Base-by-base conservation (phyloP, 2,113 vertebrate genomes). In the Zosterops hypoxanthus region DNA sequence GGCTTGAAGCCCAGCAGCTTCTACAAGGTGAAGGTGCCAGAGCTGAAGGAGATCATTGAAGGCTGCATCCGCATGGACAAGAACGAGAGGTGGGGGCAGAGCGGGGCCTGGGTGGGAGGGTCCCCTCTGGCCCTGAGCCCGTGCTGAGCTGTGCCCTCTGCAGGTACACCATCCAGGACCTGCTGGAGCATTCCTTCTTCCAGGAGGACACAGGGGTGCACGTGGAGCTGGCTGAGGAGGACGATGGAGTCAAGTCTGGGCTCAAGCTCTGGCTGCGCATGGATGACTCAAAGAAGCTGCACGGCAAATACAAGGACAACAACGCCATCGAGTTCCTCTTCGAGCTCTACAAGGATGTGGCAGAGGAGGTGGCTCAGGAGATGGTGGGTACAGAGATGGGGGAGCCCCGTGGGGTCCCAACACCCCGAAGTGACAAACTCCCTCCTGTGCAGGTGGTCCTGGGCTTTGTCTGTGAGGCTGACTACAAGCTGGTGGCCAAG, bases 21-120 rank as follows among this genome's bases (percentile, higher is more conserved):
- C 98, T 98, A 98, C 98, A 99, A 99, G 94, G 99, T 99, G 95
- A 99, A 99, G 97, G 99, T 99, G 73, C 99, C 99, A 0, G 99
- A 99, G 92, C 98, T 99, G 88, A 99, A 99, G 97, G 99, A 99
- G 98, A 99, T 99, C 96, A 99, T 99, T 8, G 99, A 99, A 94
- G 99, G 99, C 93, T 99, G 99, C 96, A 99, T 99, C 86, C 99
- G 99, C 44, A 99, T 98, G 92, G 98, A 99, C 97, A 99, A 99
- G 95, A 99, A 99, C 0, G 98, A 99, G 98, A 98, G 99, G 99
- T 99, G 96, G 12, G 91, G 4, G 8, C 52, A 14, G 21, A 55
- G 22, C 0, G 0, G 57, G 49, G 34, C 28, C 42, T 13, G 73
- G 90, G 65, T 0, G 16, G 73, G 56, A 66, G 23, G 20, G 14